Evolutionary conservation across 2,888 invertebrate species (phyloP).

Genomic region (Lottia gigantea): DNA sequence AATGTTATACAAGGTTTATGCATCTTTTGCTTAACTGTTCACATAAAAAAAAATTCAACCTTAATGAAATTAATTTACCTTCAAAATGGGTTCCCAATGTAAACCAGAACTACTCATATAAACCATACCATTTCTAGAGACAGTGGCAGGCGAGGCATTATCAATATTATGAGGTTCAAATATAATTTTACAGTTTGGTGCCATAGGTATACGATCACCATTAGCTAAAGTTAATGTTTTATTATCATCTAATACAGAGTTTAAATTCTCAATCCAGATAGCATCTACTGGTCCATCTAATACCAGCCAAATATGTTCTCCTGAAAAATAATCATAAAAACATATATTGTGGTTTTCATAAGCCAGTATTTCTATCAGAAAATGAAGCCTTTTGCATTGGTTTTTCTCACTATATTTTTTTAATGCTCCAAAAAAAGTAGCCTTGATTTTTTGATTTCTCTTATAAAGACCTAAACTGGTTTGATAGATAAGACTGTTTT

Average conservation of each 20-base stretch:
- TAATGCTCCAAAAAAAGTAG: too few species aligned
- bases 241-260: conserved; percentile 69
- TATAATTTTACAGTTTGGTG: conserved; percentile 92
- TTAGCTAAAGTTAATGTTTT: conserved; percentile 83
- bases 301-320: conserved; percentile 92
- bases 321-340: conserved; percentile 60
- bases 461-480: too few species aligned
- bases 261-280: conserved; percentile 70
- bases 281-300: conserved; percentile 70
- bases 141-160: conserved; percentile 97
- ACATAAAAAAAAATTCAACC: too few species aligned
- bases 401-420: too few species aligned
- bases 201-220: conserved; percentile 92
- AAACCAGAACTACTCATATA: conserved; percentile 97
- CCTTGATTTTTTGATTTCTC: too few species aligned
- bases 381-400: not conserved
- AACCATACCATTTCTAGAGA: conserved; percentile 84
- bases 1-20: too few species aligned
- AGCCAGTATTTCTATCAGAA: not conserved
- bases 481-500: too few species aligned
- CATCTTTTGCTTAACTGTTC: too few species aligned
- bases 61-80: conserved; percentile 67
- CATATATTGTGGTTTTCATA: not conserved
- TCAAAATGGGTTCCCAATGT: conserved; percentile 92
- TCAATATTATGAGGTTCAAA: conserved; percentile 98